Evolutionary conservation across 2,113 vertebrate genomes (phyloP).

Genomic region (Ardeotis arabs): DNA sequence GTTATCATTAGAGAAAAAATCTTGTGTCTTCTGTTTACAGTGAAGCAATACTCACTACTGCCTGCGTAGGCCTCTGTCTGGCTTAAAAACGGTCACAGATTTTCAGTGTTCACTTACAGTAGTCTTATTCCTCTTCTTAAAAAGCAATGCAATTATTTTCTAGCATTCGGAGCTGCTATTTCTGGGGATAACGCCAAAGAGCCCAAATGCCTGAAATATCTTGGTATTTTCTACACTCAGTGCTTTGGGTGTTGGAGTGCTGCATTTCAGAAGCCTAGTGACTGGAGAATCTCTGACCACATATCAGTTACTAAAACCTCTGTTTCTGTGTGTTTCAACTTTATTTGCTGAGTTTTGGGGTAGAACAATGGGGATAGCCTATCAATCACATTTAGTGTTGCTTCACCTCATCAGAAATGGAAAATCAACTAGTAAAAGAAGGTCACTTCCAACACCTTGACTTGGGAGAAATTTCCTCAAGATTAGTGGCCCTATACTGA

Average conservation of each 20-base stretch:
- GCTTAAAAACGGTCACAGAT: neutral
- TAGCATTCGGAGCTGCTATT: neutral
- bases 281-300: neutral
- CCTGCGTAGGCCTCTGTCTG: neutral
- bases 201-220: neutral
- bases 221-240: neutral
- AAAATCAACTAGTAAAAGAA: neutral
- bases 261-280: neutral
- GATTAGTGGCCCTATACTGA: neutral
- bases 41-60: neutral
- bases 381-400: neutral
- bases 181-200: neutral
- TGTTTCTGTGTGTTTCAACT: neutral
- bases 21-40: neutral
- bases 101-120: neutral
- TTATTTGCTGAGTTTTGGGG: neutral
- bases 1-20: neutral
- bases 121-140: neutral
- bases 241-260: neutral
- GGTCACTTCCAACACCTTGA: neutral
- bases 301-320: neutral
- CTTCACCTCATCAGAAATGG: neutral
- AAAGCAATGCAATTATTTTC: neutral
- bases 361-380: neutral
- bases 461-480: neutral